Evolutionary conservation across 92 coral and sea anemone genomes (phyloP).

Genomic region (Zoanthus sansibaricus): DNA sequence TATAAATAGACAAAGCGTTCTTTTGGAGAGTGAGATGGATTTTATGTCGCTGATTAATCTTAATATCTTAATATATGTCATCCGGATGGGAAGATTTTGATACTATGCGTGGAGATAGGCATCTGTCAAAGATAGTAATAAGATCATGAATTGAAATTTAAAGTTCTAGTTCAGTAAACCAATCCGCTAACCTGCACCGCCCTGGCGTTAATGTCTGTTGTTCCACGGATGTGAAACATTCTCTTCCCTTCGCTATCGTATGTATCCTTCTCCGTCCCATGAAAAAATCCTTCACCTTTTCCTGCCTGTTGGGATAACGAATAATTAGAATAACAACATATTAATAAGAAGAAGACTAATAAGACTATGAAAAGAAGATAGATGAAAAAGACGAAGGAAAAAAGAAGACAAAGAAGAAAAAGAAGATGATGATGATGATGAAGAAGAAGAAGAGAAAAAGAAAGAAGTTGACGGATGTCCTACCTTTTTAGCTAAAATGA

Average conservation of each 20-base stretch:
- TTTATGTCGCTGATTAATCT: too few relatives aligned
- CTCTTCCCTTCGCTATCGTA: slow-evolving; percentile 85
- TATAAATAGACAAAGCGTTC: too few relatives aligned
- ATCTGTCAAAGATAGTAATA: too few relatives aligned
- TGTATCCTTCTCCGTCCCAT: slow-evolving; percentile 85
- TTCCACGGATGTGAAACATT: slow-evolving; percentile 87
- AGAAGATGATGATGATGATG: neutral
- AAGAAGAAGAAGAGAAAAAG: too few relatives aligned
- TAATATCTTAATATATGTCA: too few relatives aligned
- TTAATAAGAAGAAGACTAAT: too few relatives aligned
- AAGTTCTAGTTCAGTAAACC: too few relatives aligned
- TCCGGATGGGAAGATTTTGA: too few relatives aligned
- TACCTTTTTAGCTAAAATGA: neutral
- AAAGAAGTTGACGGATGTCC: neutral
- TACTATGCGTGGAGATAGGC: too few relatives aligned
- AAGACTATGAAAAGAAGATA: neutral
- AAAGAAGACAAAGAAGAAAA: too few relatives aligned
- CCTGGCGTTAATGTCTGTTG: slow-evolving; percentile 84
- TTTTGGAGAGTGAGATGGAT: too few relatives aligned
- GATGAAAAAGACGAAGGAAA: neutral
- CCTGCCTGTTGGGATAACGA: slow-evolving; percentile 70
- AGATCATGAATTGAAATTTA: too few relatives aligned
- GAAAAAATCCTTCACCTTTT: slow-evolving; percentile 85
- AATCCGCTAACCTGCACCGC: slow-evolving; percentile 76
- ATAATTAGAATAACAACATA: neutral